Base-by-base conservation (phyloP, 2,888 invertebrate genomes). In the Xiphydria camelus region DNA sequence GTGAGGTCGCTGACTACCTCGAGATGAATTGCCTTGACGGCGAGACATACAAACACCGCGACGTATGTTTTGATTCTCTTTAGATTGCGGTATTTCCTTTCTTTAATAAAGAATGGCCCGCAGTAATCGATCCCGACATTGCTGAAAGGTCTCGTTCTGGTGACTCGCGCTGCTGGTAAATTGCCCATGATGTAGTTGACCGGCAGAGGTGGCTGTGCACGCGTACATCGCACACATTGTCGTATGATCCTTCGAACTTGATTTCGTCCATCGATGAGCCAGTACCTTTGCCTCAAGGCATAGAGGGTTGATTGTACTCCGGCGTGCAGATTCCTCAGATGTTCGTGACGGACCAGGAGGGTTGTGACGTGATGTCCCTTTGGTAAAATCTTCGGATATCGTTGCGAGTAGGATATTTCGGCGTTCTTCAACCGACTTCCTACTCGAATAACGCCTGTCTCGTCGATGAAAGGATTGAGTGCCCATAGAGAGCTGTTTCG, bases 1-100 rank as follows among this genome's bases (percentile, higher is more conserved):
- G 56, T 47, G 5, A 65, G 26, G 15, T 52, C 51, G 19, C 46
- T 41, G 2, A 63, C 64, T 4, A 62, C 18, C 35, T 68, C 62
- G 14, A 66, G 23, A 32, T 68, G 60, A n/a, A n/a, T n/a, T n/a
- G n/a, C n/a, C n/a, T n/a, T n/a, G n/a, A n/a, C n/a, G n/a, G n/a
- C n/a, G n/a, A n/a, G n/a, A n/a, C n/a, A n/a, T n/a, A n/a, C n/a
- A n/a, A n/a, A n/a, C n/a, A n/a, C n/a, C n/a, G n/a, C 32, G 2
- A 32, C 33, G n/a, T 41, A 41, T 3, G 22, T 17, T 17, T 31
- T 32, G 4, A 31, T 50, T 29, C 40, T n/a, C 5, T 10, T 19
- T n/a, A 19, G 1, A 20, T 40, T 40, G 10, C 40, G 14, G 9
- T 12, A 19, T 40, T 52, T 47, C 20, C 49, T 40, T 41, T 58